These are phyloP conservation scores for Melipona bicolor DNA, from an alignment of 2,888 invertebrate species.

Conservation along the genomic window DNA sequence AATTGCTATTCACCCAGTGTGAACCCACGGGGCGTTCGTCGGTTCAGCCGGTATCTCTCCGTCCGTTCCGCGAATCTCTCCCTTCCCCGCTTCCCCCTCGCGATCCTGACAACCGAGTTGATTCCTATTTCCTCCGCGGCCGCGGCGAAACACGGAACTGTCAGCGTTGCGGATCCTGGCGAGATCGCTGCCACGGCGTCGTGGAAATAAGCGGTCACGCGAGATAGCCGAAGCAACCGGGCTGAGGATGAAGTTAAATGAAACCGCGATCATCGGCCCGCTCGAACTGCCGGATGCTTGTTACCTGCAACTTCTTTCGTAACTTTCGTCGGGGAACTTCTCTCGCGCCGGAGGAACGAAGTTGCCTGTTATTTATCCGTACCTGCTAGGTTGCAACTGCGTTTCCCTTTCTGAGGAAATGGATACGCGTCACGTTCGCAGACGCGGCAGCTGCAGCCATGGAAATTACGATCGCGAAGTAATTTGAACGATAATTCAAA, in stretches of 20 bases:
- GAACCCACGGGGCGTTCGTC: conserved; percentile 36
- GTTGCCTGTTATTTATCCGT: conserved; percentile 28
- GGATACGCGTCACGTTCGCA: background rate
- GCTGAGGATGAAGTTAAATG: conserved; percentile 44
- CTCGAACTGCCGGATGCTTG: conserved; percentile 12
- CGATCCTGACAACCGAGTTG: conserved; percentile 27
- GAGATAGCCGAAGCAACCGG: conserved; percentile 19
- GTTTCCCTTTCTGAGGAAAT: background rate
- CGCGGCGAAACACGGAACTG: conserved; percentile 38
- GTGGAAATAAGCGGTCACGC: conserved; percentile 45
- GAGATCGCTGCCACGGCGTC: background rate
- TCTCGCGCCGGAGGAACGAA: conserved; percentile 8
- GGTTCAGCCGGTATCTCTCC: conserved; percentile 33
- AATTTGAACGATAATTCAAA: background rate
- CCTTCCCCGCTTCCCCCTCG: conserved; percentile 8
- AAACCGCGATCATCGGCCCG: conserved; percentile 40
- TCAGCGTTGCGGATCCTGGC: conserved; percentile 29
- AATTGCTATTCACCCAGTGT: conserved; percentile 51
- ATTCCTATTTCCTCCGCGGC: conserved; percentile 45
- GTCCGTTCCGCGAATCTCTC: conserved; percentile 12
- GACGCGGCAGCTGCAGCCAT: background rate
- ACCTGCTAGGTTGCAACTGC: background rate
- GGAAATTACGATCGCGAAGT: background rate
- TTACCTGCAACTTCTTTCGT: conserved; percentile 20
- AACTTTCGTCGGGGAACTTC: conserved; percentile 7